Evolutionary conservation across 2,888 invertebrate genomes (phyloP).

Genomic region (Leptogaster cylindrica): DNA sequence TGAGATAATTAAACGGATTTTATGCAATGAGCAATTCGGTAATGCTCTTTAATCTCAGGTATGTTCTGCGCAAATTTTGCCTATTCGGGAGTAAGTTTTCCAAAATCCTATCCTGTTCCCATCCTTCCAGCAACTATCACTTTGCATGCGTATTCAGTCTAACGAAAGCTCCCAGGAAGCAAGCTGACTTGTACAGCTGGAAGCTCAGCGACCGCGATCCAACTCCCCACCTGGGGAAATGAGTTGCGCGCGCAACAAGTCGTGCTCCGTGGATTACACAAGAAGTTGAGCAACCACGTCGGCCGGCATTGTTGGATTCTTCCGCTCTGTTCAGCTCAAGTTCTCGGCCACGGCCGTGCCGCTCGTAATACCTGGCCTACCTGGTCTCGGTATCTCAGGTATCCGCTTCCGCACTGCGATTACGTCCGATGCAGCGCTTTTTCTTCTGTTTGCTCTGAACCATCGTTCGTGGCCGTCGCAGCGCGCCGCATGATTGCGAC

Average conservation of each 20-base stretch:
- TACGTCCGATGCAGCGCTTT: slow-evolving; percentile 2
- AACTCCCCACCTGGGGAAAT: slow-evolving; percentile 27
- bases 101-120: too few relatives aligned
- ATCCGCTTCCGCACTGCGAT: slow-evolving; percentile 23
- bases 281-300: slow-evolving; percentile 35
- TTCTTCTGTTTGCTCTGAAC: background rate
- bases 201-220: background rate
- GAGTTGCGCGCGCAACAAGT: slow-evolving; percentile 21
- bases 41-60: too few relatives aligned
- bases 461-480: background rate
- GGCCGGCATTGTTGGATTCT: background rate
- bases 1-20: too few relatives aligned
- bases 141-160: too few relatives aligned
- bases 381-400: slow-evolving; percentile 34
- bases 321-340: slow-evolving; percentile 38
- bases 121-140: too few relatives aligned
- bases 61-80: too few relatives aligned
- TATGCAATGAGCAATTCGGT: too few relatives aligned
- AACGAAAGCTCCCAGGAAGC: too few relatives aligned
- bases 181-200: too few relatives aligned
- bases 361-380: slow-evolving; percentile 36
- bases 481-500: background rate
- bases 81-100: too few relatives aligned
- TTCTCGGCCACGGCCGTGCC: slow-evolving; percentile 41
- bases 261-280: slow-evolving; percentile 39